Base-by-base conservation (phyloP, 1,140 invertebrate genomes). In the Drosophila melanica region DNA sequence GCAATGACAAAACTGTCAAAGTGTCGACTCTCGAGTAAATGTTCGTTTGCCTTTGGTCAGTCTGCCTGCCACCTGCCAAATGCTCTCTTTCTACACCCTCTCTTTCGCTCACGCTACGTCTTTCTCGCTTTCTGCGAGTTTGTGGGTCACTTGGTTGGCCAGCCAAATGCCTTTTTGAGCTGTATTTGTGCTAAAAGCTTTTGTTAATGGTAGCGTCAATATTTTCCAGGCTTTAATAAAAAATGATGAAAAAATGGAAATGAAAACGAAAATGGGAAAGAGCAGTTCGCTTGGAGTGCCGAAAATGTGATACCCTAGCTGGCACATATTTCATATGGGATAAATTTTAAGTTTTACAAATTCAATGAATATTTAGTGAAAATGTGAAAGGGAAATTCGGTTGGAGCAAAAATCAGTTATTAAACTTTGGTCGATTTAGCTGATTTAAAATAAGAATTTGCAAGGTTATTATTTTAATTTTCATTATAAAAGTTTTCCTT, bases 201-300 rank as follows among this genome's bases (percentile, higher is more conserved):
- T 86, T 86, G 79, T 76, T 86, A 86, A 86, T 86, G 79, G 79
- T 50, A 60, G 71, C 82, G 79, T 86, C 79, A 87, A 86, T 86
- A 87, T 82, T 73, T 79, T 69, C 39, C 78, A 47, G 63, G 67
- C 72, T 76, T 82, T 82, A 79, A 82, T 84, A 65, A 82, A 62
- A 67, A 23, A 42, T 50, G 39, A 9, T 33, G 20, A 11, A 51
- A 53, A 63, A 75, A 63, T 55, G 47, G 27, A 67, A 66, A 68
- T 23, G 3, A 10, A 67, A 66, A 68, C 18, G 3, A 10, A 18
- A 14, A 11, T 39, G 8, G 39, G 23, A 11, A 7, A 35, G 8
- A 9, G 7, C 0, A 2, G 0, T 10, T 35, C 8, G 7, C 9
- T 33, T 33, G 30, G 4, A 33, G 5, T 10, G 33, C 33, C 33